A percentile compares a stretch with the other conserved stretches of the same genome.
Evolutionary conservation across 2,888 invertebrate species (phyloP).

Genomic region (Platypus cylindrus): DNA sequence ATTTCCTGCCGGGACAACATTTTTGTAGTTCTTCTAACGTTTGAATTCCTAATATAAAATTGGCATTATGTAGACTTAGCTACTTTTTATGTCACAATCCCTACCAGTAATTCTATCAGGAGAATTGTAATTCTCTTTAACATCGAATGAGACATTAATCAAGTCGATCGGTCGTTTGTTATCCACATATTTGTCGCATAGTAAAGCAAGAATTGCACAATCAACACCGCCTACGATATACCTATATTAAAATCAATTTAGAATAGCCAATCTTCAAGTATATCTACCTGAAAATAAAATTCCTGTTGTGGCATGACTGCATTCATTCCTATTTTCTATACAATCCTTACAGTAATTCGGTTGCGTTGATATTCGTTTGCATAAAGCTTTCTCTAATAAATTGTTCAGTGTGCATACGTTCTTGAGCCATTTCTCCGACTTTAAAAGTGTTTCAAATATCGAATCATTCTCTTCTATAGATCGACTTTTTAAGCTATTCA

Average conservation of each 20-base stretch:
- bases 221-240: slow-evolving; percentile 68
- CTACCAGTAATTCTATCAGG: slow-evolving; percentile 66
- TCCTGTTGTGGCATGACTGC: slow-evolving; percentile 32
- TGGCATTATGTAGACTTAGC: no score
- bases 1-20: slow-evolving; percentile 59
- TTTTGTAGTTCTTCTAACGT: slow-evolving; percentile 55
- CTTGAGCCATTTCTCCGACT: slow-evolving; percentile 23
- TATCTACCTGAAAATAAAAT: slow-evolving; percentile 63
- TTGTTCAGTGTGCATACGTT: slow-evolving; percentile 38
- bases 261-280: background rate
- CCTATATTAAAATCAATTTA: background rate
- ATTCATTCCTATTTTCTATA: slow-evolving; percentile 28
- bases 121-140: slow-evolving; percentile 44
- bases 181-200: slow-evolving; percentile 60
- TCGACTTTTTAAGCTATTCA: slow-evolving; percentile 5
- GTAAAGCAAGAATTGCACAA: slow-evolving; percentile 76
- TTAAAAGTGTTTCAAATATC: slow-evolving; percentile 30
- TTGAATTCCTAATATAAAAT: slow-evolving; percentile 21
- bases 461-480: slow-evolving; percentile 17
- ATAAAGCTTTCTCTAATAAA: slow-evolving; percentile 46
- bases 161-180: slow-evolving; percentile 67
- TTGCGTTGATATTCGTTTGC: slow-evolving; percentile 45
- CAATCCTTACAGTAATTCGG: slow-evolving; percentile 52
- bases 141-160: slow-evolving; percentile 87
- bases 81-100: no score